Evolutionary conservation across 2,888 invertebrate species (phyloP), one percentile per base, ranked within the genome.

Genomic region (Nasonia oneida): DNA sequence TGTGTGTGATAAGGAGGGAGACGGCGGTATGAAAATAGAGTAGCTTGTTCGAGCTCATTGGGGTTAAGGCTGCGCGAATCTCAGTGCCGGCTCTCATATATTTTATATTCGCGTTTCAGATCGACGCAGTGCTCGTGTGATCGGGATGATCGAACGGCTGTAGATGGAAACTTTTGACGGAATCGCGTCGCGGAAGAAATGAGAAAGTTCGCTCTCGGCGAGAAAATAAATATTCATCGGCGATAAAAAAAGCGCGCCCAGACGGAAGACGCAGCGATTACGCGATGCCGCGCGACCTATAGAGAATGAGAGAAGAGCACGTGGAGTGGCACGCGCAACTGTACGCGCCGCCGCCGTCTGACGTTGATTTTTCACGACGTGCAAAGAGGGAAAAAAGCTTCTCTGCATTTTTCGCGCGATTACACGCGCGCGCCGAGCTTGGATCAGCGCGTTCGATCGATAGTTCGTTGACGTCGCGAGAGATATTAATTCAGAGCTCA

Each of bases 11-110:
- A 75, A 53, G 42, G 42, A n/a, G 42, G 50, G 84, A 23, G 53
- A 57, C 73, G 42, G 23, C 77, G 73, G 83, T 15, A 87, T 87
- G 87, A 90, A 89, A 90, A 89, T 89, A 90, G 90, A 88, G 86
- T 81, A 88, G 2, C n/a, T 47, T 10, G 12, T 47, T 57, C 57
- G 3, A 57, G 57, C 57, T 67, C 78, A 78, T 81, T 75, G 74
- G 78, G 85, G 82, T 85, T 82, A 85, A 85, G 81, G 82, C 82
- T 73, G 70, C 15, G 18, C 15, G 18, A 33, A 23, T 57, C 39
- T 15, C 8, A 23, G 61, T 42, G 10, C 42, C 29, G 12, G 42
- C 47, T 15, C 33, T 18, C 23, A 29, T 57, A 29, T 71, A 29
- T 71, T 53, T 77, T 83, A 77, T 83, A 71, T 77, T 83, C 71